Evolutionary conservation across 2,797 vertebrate species (phyloP), one percentile per base, ranked within the genome.

Genomic region (Diceros bicornis): DNA sequence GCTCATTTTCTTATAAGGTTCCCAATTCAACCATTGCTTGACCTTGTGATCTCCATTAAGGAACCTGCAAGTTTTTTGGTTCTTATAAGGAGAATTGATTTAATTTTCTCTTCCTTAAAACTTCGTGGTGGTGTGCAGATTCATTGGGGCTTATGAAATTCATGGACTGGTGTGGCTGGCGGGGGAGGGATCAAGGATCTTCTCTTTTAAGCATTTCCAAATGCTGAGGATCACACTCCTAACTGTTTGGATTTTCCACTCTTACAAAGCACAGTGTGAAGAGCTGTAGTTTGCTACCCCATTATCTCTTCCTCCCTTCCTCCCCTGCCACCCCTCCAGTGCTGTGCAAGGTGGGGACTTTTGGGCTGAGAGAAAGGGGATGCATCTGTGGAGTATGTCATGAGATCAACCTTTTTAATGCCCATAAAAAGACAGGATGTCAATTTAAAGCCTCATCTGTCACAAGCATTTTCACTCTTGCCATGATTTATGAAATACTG

Each of bases 401-500:
- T 55, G 55, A 98, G 91, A 97, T 96, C 87, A 97, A 97, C 79
- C 47, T 77, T 98, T 98, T 97, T 97, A 97, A 97, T 97, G 96
- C 79, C 95, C 95, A 95, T 98, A 97, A 98, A 98, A 98, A 98
- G 94, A 95, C 96, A 98, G 95, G 95, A 95, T 98, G 98, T 98
- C 98, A 98, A 72, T 98, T 98, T 97, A 95, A 98, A 98, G 84
- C 78, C 87, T 98, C 27, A 0, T 97, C 97, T 98, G 96, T 96
- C 95, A 96, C 86, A 97, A 66, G 68, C 50, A 14, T 98, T 97
- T 98, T 97, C 98, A 97, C 62, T 97, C 94, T 98, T 94, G 84
- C n/a, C 8, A 77, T 98, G 98, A 98, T 98, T 98, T 98, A 98
- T 98, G 97, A 97, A 98, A 98, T 98, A 95, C 93, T 97, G 91